These are phyloP conservation scores for Halcyon malimbica DNA, from an alignment of 2,113 vertebrate genomes.

Conservation along the genomic window DNA sequence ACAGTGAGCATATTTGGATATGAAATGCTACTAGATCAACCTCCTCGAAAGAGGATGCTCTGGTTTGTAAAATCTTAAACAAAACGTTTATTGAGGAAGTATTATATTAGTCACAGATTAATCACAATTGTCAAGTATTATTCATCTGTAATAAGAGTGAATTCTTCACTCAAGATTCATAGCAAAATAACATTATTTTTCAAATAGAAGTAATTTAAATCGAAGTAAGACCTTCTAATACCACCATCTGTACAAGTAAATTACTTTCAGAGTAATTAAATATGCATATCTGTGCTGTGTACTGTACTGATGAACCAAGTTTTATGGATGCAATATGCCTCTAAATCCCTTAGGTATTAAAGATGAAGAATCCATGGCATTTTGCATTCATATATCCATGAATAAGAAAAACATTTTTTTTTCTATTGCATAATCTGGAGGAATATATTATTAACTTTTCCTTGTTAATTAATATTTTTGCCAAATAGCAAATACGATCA, in stretches of 20 bases:
- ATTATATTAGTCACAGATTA: slow-evolving; percentile 64
- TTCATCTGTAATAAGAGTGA: slow-evolving; percentile 66
- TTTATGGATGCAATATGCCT: slow-evolving; percentile 79
- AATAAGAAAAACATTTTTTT: slow-evolving; percentile 61
- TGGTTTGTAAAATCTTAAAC: slow-evolving; percentile 20
- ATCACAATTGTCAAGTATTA: slow-evolving; percentile 60
- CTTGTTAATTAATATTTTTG: slow-evolving; percentile 68
- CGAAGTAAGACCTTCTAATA: slow-evolving; percentile 80
- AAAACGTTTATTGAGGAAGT: slow-evolving; percentile 40
- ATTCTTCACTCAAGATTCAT: slow-evolving; percentile 70
- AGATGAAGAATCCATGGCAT: slow-evolving; percentile 71
- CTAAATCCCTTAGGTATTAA: slow-evolving; percentile 80
- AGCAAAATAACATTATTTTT: slow-evolving; percentile 62
- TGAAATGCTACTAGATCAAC: neutral
- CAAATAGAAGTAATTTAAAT: slow-evolving; percentile 77
- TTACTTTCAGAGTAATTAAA: slow-evolving; percentile 82
- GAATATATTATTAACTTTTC: slow-evolving; percentile 66
- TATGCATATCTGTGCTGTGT: slow-evolving; percentile 81
- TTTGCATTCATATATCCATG: slow-evolving; percentile 65
- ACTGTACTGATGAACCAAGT: slow-evolving; percentile 80
- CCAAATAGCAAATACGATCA: slow-evolving; percentile 45
- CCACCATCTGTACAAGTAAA: slow-evolving; percentile 81
- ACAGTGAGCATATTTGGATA: neutral
- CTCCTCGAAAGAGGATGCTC: neutral
- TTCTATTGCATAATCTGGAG: slow-evolving; percentile 46